These are phyloP conservation scores for Ylistrum balloti DNA, from an alignment of 1,140 invertebrate genomes.

Conservation along the genomic window DNA sequence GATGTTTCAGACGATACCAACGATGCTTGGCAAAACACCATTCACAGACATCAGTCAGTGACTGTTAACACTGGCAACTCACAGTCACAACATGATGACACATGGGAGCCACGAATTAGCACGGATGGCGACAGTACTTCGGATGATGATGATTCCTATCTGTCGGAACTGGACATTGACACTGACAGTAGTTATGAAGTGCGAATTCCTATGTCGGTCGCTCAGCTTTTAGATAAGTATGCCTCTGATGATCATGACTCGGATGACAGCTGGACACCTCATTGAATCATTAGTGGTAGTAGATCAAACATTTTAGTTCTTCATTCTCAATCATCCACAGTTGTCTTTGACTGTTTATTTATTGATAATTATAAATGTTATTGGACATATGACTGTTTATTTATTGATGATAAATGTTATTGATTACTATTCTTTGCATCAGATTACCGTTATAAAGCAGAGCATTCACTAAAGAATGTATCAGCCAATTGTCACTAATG, in stretches of 20 bases:
- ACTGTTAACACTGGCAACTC: not conserved
- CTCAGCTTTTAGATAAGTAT: conserved; percentile 49
- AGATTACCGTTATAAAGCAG: too few species aligned
- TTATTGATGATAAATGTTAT: too few species aligned
- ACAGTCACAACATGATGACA: conserved; percentile 44
- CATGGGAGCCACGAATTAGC: conserved; percentile 49
- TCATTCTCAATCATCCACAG: too few species aligned
- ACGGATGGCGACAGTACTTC: conserved; percentile 45
- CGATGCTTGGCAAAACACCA: not conserved
- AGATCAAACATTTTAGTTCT: too few species aligned
- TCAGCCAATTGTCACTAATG: too few species aligned
- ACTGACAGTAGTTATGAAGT: conserved; percentile 58
- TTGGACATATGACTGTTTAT: too few species aligned
- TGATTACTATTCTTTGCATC: too few species aligned
- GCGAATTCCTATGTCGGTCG: conserved; percentile 52
- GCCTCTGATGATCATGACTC: conserved; percentile 52
- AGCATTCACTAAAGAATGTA: too few species aligned
- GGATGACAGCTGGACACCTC: conserved; percentile 58
- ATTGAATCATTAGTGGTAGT: not conserved
- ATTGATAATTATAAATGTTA: too few species aligned
- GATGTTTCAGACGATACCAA: not conserved
- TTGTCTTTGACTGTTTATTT: too few species aligned
- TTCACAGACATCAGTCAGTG: not conserved
- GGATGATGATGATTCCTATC: conserved; percentile 11
- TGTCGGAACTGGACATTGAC: conserved; percentile 18